Conservation (phyloP, 1,140 invertebrate species). For the Leptinotarsa texana region DNA sequence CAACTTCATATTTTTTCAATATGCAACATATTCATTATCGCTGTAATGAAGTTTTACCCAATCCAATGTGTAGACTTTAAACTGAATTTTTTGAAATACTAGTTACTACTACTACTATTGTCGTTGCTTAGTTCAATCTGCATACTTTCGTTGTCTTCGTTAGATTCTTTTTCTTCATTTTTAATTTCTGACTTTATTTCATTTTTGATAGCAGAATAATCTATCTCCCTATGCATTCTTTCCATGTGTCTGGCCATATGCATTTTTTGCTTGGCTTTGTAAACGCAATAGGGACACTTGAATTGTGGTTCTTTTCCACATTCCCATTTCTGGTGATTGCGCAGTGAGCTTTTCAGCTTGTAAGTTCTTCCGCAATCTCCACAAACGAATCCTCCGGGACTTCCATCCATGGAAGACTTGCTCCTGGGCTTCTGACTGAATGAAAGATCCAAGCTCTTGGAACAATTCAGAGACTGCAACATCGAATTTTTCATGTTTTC, state of each 20-base stretch:
- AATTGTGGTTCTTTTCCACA: constrained; percentile 69
- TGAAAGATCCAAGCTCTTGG: constrained; percentile 34
- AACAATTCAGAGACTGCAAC: constrained; percentile 45
- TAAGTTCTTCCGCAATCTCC: constrained; percentile 79
- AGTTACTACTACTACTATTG: constrained; percentile 11
- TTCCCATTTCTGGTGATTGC: constrained; percentile 87
- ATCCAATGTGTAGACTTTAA: no score
- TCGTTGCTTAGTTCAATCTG: constrained; percentile 10
- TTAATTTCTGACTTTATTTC: constrained; percentile 41
- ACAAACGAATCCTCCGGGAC: constrained; percentile 66
- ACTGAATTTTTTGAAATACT: background rate
- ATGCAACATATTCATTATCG: no score
- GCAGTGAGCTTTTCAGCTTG: constrained; percentile 80
- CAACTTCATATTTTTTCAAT: no score
- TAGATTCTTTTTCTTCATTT: background rate
- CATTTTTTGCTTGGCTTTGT: constrained; percentile 60
- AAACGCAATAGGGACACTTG: constrained; percentile 61
- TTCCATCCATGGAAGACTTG: background rate
- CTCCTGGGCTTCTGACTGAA: constrained; percentile 31
- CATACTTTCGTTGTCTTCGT: background rate
- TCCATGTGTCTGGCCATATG: constrained; percentile 82
- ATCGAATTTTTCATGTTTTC: constrained; percentile 55
- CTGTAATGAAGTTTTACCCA: no score
- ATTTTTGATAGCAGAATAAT: constrained; percentile 50
- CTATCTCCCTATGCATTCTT: constrained; percentile 75